Base-by-base conservation (phyloP, 1,140 invertebrate genomes). In the Drosophila nebulosa region DNA sequence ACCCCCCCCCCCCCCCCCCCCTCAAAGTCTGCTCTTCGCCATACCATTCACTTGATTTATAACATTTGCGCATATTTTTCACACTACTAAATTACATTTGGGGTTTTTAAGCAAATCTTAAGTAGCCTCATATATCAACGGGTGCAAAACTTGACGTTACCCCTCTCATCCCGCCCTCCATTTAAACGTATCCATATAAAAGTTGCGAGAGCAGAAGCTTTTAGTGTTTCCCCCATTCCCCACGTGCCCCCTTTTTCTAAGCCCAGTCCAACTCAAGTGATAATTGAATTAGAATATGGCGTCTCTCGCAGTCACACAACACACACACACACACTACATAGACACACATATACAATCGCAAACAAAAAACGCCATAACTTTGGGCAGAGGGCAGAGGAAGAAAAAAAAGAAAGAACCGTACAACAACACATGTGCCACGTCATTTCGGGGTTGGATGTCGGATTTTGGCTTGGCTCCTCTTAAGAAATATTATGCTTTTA, bases 251-350 rank as follows among this genome's bases (percentile, higher is more conserved):
- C 18, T 42, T 22, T 12, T 27, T 46, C 64, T 50, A 16, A 27
- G 6, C 57, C 51, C 59, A 67, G 51, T 51, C 75, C 79, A 66
- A 66, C 57, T 76, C 79, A 78, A 80, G 76, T 88, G 88, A 88
- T 90, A 90, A 90, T 90, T 90, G 88, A 90, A 90, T 90, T 90
- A 90, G 88, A 90, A 90, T 90, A 88, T 88, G 86, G 86, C 80
- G 79, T 76, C 78, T 62, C 69, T 64, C 67, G 68, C 66, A 70
- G 42, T 52, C 30, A 76, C 71, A 64, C 52, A 64, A 64, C 42
- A 59, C 67, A 74, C 61, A 65, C 62, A 65, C 62, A 69, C n/a
- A n/a, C n/a, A n/a, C n/a, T n/a, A n/a, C n/a, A n/a, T n/a, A n/a
- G n/a, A n/a, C n/a, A n/a, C n/a, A n/a, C n/a, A n/a, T n/a, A n/a